Conservation (phyloP, 2,888 invertebrate genomes). For the Agrotis ipsilon region DNA sequence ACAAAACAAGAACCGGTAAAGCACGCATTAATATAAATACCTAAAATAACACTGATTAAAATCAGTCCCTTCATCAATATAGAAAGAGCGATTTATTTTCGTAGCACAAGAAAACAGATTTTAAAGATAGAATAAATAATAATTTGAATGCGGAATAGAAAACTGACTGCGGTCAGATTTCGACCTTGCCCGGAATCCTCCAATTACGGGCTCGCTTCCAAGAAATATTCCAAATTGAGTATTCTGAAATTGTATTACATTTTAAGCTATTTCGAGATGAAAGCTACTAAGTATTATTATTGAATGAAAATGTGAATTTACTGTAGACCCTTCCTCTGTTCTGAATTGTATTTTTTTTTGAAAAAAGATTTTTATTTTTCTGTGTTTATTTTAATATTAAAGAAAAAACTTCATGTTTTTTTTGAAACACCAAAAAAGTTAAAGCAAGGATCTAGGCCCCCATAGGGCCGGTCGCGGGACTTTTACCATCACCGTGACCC, state of each 20-base stretch:
- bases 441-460: too few species aligned
- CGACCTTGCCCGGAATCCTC: constrained; percentile 22
- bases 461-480: too few species aligned
- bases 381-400: not conserved
- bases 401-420: too few species aligned
- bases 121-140: constrained; percentile 40
- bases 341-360: not conserved
- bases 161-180: constrained; percentile 44
- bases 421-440: too few species aligned
- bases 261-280: constrained; percentile 20
- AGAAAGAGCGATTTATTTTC: constrained; percentile 13
- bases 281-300: not conserved
- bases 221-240: constrained; percentile 37
- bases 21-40: not conserved
- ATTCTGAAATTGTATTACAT: constrained; percentile 32
- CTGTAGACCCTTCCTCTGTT: not conserved
- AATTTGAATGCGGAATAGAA: constrained; percentile 49
- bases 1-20: not conserved
- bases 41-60: not conserved
- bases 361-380: not conserved
- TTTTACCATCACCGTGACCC: too few species aligned
- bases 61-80: not conserved
- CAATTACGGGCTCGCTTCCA: constrained; percentile 54
- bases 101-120: constrained; percentile 14
- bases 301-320: not conserved